Conservation (phyloP, 2,113 vertebrate genomes). For the Anser brachyrhynchus region DNA sequence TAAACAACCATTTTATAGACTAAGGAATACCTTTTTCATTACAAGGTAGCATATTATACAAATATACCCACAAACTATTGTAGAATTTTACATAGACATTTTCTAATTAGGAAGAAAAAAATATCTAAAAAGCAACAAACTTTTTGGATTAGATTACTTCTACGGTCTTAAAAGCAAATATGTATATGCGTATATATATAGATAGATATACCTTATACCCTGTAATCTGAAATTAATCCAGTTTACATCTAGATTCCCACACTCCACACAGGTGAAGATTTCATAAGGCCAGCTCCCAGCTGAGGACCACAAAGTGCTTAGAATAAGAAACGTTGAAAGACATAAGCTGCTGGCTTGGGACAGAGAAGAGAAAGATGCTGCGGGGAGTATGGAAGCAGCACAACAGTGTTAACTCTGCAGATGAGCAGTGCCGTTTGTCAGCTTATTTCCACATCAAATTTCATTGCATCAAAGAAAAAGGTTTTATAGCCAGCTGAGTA, state of each 20-base stretch:
- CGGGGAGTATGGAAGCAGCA: not conserved
- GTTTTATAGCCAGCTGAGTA: constrained; percentile 11
- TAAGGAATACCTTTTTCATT: not conserved
- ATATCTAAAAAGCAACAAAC: not conserved
- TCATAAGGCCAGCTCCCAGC: not conserved
- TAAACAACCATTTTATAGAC: not conserved
- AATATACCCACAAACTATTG: not conserved
- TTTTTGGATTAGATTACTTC: not conserved
- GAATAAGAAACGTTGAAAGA: not conserved
- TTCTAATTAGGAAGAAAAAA: not conserved
- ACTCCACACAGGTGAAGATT: not conserved
- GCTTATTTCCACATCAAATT: not conserved
- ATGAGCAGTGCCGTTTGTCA: not conserved
- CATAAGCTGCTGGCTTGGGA: not conserved
- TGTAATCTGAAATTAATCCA: not conserved
- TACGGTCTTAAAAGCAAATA: not conserved
- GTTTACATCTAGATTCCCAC: not conserved
- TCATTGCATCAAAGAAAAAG: constrained; percentile 7
- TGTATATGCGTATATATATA: not conserved
- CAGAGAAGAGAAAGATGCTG: not conserved
- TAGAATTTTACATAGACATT: not conserved
- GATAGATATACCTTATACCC: not conserved
- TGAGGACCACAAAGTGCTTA: not conserved
- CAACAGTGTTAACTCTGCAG: not conserved
- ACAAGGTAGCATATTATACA: not conserved